These are phyloP conservation scores for Nibea albiflora DNA, from an alignment of 2,113 vertebrate species.

Conservation along the genomic window DNA sequence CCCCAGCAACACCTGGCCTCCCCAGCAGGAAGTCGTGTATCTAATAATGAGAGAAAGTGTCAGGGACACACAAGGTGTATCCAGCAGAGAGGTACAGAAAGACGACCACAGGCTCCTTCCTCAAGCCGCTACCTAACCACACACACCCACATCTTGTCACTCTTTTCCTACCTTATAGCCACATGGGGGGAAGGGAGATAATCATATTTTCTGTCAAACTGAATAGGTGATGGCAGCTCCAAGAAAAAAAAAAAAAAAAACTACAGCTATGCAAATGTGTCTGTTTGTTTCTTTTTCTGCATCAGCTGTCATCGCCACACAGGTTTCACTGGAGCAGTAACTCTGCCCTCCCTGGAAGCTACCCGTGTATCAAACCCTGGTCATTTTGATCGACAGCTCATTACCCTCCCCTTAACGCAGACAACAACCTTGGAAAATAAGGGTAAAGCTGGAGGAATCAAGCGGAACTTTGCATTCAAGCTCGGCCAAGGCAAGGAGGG, in stretches of 20 bases:
- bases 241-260: background rate
- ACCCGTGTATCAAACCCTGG: constrained; percentile 52
- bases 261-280: constrained; percentile 60
- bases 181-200: constrained; percentile 44
- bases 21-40: constrained; percentile 66
- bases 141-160: constrained; percentile 18
- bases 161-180: constrained; percentile 11
- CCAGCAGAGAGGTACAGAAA: constrained; percentile 36
- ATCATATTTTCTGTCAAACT: constrained; percentile 72
- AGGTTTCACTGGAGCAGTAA: constrained; percentile 57
- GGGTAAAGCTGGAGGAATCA: constrained; percentile 35
- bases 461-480: constrained; percentile 7
- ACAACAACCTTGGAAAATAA: constrained; percentile 72
- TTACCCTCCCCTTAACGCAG: constrained; percentile 71
- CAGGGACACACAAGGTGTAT: constrained; percentile 59
- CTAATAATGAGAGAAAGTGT: constrained; percentile 74
- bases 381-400: constrained; percentile 79
- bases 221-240: constrained; percentile 65
- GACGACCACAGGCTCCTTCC: constrained; percentile 25
- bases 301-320: constrained; percentile 63
- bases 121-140: background rate
- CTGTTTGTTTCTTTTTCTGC: constrained; percentile 68
- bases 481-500: background rate
- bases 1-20: constrained; percentile 66
- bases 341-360: constrained; percentile 51